These are phyloP conservation scores for Choloepus didactylus DNA, from an alignment of 2,797 vertebrate genomes.

Conservation along the genomic window DNA sequence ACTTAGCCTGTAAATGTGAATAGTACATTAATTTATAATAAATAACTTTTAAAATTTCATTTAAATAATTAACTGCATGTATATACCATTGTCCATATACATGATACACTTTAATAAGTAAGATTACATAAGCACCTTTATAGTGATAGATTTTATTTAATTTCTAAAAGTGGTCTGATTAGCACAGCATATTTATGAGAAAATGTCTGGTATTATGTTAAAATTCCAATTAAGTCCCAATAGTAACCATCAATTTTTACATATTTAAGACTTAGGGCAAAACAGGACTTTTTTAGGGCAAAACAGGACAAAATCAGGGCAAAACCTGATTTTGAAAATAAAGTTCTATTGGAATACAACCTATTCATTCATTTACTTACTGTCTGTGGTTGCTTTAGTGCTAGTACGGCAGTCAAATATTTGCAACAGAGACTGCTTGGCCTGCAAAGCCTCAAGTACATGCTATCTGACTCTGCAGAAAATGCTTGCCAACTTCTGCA, in stretches of 20 bases:
- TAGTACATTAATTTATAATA: neutral
- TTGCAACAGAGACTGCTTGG: neutral
- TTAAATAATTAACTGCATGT: neutral
- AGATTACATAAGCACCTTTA: constrained; percentile 66
- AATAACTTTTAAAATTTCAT: neutral
- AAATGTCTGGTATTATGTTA: constrained; percentile 85
- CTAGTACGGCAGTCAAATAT: neutral
- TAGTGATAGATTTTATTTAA: constrained; percentile 84
- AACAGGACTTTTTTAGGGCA: neutral
- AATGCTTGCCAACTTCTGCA: neutral
- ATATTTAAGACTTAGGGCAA: neutral
- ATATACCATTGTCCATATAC: neutral
- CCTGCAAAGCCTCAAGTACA: neutral
- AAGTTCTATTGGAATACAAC: neutral
- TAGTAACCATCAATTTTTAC: constrained; percentile 67
- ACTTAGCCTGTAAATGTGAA: neutral
- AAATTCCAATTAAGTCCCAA: constrained; percentile 86
- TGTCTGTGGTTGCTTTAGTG: neutral
- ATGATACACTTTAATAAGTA: neutral
- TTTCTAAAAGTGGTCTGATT: constrained; percentile 87
- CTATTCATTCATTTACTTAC: neutral
- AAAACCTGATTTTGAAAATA: neutral
- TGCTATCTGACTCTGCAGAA: neutral
- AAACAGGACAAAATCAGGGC: neutral
- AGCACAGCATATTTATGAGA: constrained; percentile 84